phyloP scores from a whole-genome alignment of 2,797 vertebrate species.

The Sebastes ruberrimus region DNA sequence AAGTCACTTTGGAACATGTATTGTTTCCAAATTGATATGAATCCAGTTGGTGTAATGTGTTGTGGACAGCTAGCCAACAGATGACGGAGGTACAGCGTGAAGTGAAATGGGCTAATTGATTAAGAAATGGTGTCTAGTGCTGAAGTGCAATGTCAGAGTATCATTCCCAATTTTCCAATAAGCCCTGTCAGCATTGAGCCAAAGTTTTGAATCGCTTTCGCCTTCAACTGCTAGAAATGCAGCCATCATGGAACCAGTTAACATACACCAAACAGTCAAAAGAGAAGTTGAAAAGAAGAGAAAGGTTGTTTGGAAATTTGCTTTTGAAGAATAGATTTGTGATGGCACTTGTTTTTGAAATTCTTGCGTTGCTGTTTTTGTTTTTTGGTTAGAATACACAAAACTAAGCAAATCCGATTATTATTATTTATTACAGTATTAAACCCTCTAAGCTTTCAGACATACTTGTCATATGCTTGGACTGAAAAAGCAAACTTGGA shows the following conservation, averaged over 20 bases:
- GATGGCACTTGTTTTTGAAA: background rate
- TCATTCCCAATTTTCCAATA: conserved; percentile 35
- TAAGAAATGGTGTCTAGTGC: conserved; percentile 22
- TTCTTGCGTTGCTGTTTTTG: background rate
- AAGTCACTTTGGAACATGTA: conserved; percentile 10
- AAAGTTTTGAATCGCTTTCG: conserved; percentile 18
- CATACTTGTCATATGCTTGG: background rate
- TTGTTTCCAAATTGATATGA: conserved; percentile 15
- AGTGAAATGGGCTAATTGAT: conserved; percentile 41
- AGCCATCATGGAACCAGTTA: conserved; percentile 25
- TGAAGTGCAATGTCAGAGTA: conserved; percentile 18
- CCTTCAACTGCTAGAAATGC: background rate
- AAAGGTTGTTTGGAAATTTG: background rate
- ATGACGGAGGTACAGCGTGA: conserved; percentile 33
- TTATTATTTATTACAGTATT: background rate
- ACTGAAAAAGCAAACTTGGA: background rate
- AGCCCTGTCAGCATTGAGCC: conserved; percentile 23
- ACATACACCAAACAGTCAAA: conserved; percentile 5
- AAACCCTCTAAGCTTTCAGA: background rate
- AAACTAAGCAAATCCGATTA: background rate
- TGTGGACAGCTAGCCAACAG: conserved; percentile 14
- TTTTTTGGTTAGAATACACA: background rate
- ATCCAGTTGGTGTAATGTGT: conserved; percentile 34
- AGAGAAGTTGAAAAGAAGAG: background rate
- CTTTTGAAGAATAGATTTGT: background rate